phyloP scores from a whole-genome alignment of 1,140 invertebrate species.

The Lucilia sericata region DNA sequence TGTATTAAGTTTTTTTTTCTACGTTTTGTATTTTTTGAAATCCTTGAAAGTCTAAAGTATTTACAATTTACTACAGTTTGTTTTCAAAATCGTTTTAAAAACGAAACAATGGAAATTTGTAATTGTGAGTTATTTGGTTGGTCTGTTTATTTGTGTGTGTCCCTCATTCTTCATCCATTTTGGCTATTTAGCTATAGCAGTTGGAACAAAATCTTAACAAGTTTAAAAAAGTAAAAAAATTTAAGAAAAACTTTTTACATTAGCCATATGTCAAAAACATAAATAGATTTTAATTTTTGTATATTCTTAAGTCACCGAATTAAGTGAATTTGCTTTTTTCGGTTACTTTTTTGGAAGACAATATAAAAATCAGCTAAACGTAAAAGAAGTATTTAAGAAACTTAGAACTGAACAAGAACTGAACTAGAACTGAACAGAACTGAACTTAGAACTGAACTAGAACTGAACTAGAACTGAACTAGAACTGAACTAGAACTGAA shows the following conservation, averaged over 20 bases:
- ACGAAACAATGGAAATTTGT: slow-evolving; percentile 12
- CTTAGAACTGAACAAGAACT: no score
- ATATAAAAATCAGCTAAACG: no score
- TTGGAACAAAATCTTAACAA: background rate
- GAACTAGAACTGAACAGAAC: no score
- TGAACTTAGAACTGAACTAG: no score
- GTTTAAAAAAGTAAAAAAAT: background rate
- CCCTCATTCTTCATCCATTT: background rate
- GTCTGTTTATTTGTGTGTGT: background rate
- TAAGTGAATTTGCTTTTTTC: background rate
- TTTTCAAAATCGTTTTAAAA: background rate
- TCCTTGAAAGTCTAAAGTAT: slow-evolving; percentile 1
- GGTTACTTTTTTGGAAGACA: no score
- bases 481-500: no score
- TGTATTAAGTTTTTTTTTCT: background rate
- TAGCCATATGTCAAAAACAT: slow-evolving; percentile 39
- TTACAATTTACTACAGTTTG: background rate
- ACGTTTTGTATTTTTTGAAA: background rate
- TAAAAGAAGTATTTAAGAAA: no score
- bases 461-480: no score
- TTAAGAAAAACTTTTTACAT: slow-evolving; percentile 28
- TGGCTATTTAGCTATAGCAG: no score
- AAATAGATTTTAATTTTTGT: slow-evolving; percentile 29
- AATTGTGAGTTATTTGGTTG: background rate
- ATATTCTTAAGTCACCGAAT: background rate